Evolutionary conservation across 2,797 vertebrate genomes (phyloP).

Genomic region (Ctenopoma kingsleyae): DNA sequence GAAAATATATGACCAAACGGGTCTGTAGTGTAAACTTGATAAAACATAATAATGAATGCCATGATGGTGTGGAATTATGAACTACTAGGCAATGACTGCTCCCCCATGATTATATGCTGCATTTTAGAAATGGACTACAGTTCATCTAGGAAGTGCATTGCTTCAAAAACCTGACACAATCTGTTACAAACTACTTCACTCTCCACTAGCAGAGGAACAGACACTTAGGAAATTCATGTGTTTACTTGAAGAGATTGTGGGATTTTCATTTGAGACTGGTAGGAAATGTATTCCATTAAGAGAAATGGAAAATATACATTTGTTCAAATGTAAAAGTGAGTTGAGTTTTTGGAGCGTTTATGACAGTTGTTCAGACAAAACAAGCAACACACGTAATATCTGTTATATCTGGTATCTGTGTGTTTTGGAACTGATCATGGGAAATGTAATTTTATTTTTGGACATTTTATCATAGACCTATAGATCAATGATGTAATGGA

Average conservation of each 20-base stretch:
- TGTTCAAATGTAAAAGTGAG: background rate
- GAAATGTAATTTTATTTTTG: background rate
- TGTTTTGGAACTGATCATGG: background rate
- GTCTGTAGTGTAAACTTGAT: slow-evolving; percentile 26
- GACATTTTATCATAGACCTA: background rate
- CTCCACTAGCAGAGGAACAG: slow-evolving; percentile 8
- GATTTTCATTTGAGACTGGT: background rate
- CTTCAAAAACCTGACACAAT: slow-evolving; percentile 33
- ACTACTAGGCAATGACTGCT: slow-evolving; percentile 16
- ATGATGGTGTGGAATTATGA: slow-evolving; percentile 38
- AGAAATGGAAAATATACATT: background rate
- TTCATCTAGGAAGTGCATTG: slow-evolving; percentile 48
- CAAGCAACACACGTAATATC: background rate
- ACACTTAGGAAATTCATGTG: slow-evolving; percentile 3
- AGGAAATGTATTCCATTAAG: background rate
- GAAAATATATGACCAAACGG: background rate
- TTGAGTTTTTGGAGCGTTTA: background rate
- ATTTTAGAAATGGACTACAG: slow-evolving; percentile 49
- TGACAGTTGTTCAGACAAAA: background rate
- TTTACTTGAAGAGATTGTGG: background rate
- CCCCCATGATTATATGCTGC: slow-evolving; percentile 16
- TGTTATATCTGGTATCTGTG: background rate
- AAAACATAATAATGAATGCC: slow-evolving; percentile 40
- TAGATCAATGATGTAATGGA: background rate
- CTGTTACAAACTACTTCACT: slow-evolving; percentile 12